Conservation (phyloP, 2,797 vertebrate species). For the Bucorvus abyssinicus region DNA sequence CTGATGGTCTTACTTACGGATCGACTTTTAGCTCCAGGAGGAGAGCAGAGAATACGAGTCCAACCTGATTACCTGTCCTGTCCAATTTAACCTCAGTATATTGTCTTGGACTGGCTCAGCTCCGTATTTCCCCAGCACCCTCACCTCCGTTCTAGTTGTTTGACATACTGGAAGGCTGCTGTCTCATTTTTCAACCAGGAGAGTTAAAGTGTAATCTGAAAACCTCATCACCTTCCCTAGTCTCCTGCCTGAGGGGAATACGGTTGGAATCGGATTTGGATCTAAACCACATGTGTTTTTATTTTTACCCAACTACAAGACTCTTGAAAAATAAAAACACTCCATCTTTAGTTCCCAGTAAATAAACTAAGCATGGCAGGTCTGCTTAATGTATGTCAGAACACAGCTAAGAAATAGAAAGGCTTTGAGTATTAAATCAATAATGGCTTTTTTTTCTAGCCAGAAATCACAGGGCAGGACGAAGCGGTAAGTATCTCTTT, state of each 20-base stretch:
- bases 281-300: background rate
- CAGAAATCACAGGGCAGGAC: conserved; percentile 49
- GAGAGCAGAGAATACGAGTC: background rate
- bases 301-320: background rate
- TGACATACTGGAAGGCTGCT: background rate
- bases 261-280: background rate
- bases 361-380: conserved; percentile 49
- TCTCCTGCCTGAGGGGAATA: background rate
- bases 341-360: background rate
- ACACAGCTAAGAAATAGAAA: conserved; percentile 50
- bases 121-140: background rate
- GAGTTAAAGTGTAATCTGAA: conserved; percentile 1
- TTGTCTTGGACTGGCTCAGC: background rate
- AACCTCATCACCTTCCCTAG: background rate
- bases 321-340: background rate
- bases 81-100: background rate
- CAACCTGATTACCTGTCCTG: background rate
- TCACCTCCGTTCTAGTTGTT: background rate
- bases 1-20: background rate
- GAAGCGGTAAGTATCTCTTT: conserved; percentile 51
- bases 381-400: conserved; percentile 41
- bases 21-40: background rate
- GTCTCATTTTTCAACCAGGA: background rate
- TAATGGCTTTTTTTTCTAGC: conserved; percentile 51
- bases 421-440: conserved; percentile 60